Evolutionary conservation across 2,113 vertebrate genomes (phyloP), one percentile per base, ranked within the genome.

Genomic region (Castor canadensis): DNA sequence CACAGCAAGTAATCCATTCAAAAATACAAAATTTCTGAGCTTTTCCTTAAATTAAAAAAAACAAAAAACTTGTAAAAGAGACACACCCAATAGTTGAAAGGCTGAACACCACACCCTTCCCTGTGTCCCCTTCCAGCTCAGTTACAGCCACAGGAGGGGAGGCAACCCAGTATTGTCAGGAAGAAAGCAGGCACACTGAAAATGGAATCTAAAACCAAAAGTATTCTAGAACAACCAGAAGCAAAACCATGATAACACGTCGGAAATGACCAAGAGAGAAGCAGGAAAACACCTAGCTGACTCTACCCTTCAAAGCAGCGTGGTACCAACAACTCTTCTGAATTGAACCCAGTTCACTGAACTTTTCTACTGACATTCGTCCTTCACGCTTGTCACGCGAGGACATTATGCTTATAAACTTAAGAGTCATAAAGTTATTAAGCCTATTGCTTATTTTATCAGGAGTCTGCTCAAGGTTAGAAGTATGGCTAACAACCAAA

Each of bases 61-160:
- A 77, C n/a, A 19, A 9, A 95, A 97, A 89, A 81, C 72, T 88
- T 97, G 97, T 75, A 91, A 94, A 97, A 96, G 96, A 91, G 76
- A 91, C 98, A 96, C 94, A 72, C 89, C 97, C 97, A 64, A 80
- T 45, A 93, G 97, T 86, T 96, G 95, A 97, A 97, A 97, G 96
- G 97, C 98, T 97, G 97, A 97, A 95, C 95, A 96, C 96, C 96
- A 92, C 97, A 85, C 95, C 97, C 98, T 83, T 94, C 71, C 80
- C 96, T 95, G 83, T 58, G 89, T 92, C 96, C 96, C 72, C 38
- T 83, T 94, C 60, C 76, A 95, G 45, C 87, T 93, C 69, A 58
- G 62, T 1, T 13, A 84, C 40, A 73, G 71, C 38, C 43, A 10
- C 40, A 52, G 69, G 45, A 9, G 30, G 94, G 75, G 58, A 45